Conservation (phyloP, 2,888 invertebrate species). For the Rotaria magnacalcarata region DNA sequence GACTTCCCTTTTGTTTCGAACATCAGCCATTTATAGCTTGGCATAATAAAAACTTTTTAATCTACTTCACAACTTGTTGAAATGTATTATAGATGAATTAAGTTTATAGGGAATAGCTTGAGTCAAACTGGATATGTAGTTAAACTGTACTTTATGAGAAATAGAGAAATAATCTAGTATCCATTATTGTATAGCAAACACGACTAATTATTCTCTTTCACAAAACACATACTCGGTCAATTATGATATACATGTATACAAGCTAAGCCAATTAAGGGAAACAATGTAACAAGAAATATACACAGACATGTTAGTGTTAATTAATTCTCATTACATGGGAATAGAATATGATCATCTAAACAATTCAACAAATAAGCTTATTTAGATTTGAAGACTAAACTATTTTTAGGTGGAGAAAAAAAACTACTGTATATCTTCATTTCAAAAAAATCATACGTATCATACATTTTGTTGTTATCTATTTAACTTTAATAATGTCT, state of each 20-base stretch:
- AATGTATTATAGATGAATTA: not conserved
- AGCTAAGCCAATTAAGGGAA: not conserved
- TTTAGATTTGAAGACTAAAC: not conserved
- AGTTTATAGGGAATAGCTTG: not conserved
- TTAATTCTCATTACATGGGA: not conserved
- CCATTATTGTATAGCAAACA: too few relatives aligned
- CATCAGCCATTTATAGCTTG: not conserved
- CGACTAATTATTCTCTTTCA: too few relatives aligned
- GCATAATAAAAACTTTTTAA: not conserved
- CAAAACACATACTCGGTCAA: not conserved
- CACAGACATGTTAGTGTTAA: not conserved
- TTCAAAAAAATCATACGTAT: not conserved
- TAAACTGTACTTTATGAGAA: too few relatives aligned
- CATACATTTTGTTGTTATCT: not conserved
- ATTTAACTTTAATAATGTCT: not conserved
- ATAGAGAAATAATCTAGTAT: too few relatives aligned
- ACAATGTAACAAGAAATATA: not conserved
- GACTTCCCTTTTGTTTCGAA: not conserved
- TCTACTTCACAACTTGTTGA: not conserved
- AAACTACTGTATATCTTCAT: not conserved
- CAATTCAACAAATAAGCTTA: not conserved
- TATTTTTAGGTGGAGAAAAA: not conserved
- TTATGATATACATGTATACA: not conserved
- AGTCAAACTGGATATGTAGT: too few relatives aligned
- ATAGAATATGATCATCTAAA: not conserved